Base-by-base conservation (phyloP, 2,888 invertebrate species). In the Dryocosmus kuriphilus region DNA sequence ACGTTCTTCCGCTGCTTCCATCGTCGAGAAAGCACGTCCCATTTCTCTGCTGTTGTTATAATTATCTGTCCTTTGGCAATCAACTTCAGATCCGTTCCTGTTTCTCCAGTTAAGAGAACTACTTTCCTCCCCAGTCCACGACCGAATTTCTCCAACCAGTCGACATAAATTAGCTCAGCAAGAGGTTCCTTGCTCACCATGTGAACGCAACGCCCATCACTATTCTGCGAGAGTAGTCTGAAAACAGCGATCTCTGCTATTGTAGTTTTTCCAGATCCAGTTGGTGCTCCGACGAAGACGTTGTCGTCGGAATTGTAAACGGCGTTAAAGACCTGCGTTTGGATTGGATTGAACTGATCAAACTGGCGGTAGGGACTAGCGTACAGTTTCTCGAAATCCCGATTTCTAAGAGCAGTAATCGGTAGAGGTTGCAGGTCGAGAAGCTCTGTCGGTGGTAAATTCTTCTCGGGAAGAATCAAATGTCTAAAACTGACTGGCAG, bases 1-100 rank as follows among this genome's bases (percentile, higher is more conserved):
- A 99, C 99, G 90, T 98, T 98, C 92, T 99, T 99, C 46, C 99
- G 94, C 88, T 99, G 99, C 88, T 99, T 99, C 99, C 99, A 99
- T 82, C 99, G 94, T 77, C 99, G 94, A 0, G 99, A 99, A 3
- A 99, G 93, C 5, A 99, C 98, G 90, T 99, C 99, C 99, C 99
- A 99, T 87, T 98, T 98, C 89, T 99, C 99, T 0, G 99, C 98
- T 0, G 99, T 99, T 6, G 98, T 97, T 81, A 99, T 95, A 62
- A 99, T 96, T n/a, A 99, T 95, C 91, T 99, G 98, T 0, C 98
- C 98, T 90, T 98, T 97, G 57, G 97, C 97, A 27, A 99, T 92
- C 0, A 97, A 91, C 90, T 99, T 99, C 86, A 99, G 94, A 92
- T 99, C 99, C 0, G 98, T 98, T 0, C 98, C 98, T 0, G 99